These are phyloP conservation scores for Chlorodrepanis virens DNA, from an alignment of 2,113 vertebrate genomes.

Conservation along the genomic window DNA sequence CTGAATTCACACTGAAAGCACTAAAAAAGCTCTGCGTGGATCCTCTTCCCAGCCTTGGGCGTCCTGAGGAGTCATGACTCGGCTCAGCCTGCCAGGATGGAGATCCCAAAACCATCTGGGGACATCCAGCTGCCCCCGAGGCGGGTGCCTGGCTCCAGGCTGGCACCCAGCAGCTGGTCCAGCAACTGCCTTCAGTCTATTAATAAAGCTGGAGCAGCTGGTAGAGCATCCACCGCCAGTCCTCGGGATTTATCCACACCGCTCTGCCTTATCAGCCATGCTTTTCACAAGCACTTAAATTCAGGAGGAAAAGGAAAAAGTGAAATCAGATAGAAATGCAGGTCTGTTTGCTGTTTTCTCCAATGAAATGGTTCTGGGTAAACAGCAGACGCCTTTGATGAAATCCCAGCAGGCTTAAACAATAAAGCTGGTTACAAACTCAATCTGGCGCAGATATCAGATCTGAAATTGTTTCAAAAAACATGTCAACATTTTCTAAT, in stretches of 20 bases:
- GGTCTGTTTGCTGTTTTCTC: slow-evolving; percentile 82
- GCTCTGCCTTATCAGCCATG: slow-evolving; percentile 74
- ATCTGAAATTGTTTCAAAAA: slow-evolving; percentile 86
- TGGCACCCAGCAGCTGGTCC: slow-evolving; percentile 9
- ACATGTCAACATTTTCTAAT: slow-evolving; percentile 78
- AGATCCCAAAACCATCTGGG: neutral
- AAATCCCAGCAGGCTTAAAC: slow-evolving; percentile 85
- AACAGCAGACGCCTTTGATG: slow-evolving; percentile 83
- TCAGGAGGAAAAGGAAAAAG: slow-evolving; percentile 75
- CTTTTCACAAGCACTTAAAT: slow-evolving; percentile 79
- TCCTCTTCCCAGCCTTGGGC: neutral
- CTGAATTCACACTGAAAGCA: neutral
- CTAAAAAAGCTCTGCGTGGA: neutral
- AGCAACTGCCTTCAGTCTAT: neutral
- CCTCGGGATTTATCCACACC: slow-evolving; percentile 18
- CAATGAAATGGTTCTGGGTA: slow-evolving; percentile 82
- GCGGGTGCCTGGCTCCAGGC: neutral
- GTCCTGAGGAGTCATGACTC: neutral
- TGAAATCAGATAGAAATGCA: slow-evolving; percentile 81
- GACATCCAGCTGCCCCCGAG: neutral
- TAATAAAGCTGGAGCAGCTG: slow-evolving; percentile 51
- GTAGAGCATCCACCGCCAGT: neutral
- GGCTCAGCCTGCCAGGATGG: neutral
- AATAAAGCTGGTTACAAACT: slow-evolving; percentile 85
- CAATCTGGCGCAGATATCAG: slow-evolving; percentile 82